phyloP scores from a whole-genome alignment of 2,797 vertebrate species.

The Poliocrania exsul region DNA sequence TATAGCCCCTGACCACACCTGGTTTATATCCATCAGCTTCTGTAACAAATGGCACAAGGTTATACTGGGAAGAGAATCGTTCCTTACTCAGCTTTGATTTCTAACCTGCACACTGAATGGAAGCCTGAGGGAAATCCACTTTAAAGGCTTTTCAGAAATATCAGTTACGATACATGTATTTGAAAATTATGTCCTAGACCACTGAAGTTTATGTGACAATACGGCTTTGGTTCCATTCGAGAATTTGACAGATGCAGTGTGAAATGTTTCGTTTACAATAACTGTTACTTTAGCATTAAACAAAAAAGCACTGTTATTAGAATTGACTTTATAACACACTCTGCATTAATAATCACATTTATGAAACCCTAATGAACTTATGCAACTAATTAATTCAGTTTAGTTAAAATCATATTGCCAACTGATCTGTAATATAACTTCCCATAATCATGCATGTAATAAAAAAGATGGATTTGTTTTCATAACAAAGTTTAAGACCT shows the following conservation, averaged over 20 bases:
- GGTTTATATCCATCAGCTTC: not conserved
- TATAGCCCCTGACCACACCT: not conserved
- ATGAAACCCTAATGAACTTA: not conserved
- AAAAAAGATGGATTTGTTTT: not conserved
- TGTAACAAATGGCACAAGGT: not conserved
- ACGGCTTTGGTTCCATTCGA: not conserved
- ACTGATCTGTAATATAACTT: not conserved
- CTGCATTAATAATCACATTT: not conserved
- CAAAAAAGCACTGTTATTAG: not conserved
- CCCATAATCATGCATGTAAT: not conserved
- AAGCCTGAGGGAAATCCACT: not conserved
- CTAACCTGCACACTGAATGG: not conserved
- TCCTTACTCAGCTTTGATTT: not conserved
- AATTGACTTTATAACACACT: not conserved
- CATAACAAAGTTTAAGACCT: not conserved
- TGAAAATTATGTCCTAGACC: not conserved
- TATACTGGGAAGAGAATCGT: not conserved
- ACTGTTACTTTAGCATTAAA: not conserved
- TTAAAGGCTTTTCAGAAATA: not conserved
- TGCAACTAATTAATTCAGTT: not conserved
- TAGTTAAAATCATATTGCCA: not conserved
- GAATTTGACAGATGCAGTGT: not conserved
- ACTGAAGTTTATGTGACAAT: not conserved
- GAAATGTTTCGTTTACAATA: not conserved
- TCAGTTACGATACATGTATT: not conserved